Evolutionary conservation across 1,140 invertebrate genomes (phyloP), one percentile per base, ranked within the genome.

Genomic region (Heliconius eleuchia): DNA sequence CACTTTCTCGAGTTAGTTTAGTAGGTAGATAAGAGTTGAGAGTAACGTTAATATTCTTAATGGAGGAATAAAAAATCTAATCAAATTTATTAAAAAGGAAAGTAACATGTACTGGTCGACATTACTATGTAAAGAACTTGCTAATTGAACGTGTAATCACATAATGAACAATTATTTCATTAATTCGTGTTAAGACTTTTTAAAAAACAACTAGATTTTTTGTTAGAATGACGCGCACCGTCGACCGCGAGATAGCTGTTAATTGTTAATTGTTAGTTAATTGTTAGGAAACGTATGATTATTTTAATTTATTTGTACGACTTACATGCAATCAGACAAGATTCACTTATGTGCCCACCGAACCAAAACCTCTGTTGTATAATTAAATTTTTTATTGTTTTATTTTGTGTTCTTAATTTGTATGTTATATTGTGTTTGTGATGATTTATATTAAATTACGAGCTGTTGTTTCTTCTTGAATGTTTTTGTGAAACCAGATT

Each of bases 221-320:
- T 89, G 83, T 89, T 70, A 82, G 42, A 83, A 88, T 91, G 89
- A 87, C 89, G 89, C 79, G 87, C 84, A 76, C 81, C 83, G 87
- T 80, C 87, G 84, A 80, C 80, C 78, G 55, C 71, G 77, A 74
- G 46, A 79, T 74, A 71, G 52, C 13, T 46, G 42, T 46, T 46
- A 46, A 46, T 46, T 46, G 42, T 83, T 83, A 81, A 84, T 83
- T 81, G 70, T 73, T 71, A 66, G 39, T 84, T 83, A 81, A 84
- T 83, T 81, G 70, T 73, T 71, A 66, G 39, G 39, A 72, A 42
- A 72, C 50, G 52, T 74, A 23, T 66, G 57, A 71, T 74, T 75
- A 66, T 81, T 77, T 77, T 66, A 78, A 30, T 74, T 74, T 30
- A 46, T 70, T 76, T 71, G 60, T 66, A 66, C 16, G 60, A 66